These are phyloP conservation scores for Danio jaintianensis DNA, from an alignment of 2,797 vertebrate species.

Conservation along the genomic window DNA sequence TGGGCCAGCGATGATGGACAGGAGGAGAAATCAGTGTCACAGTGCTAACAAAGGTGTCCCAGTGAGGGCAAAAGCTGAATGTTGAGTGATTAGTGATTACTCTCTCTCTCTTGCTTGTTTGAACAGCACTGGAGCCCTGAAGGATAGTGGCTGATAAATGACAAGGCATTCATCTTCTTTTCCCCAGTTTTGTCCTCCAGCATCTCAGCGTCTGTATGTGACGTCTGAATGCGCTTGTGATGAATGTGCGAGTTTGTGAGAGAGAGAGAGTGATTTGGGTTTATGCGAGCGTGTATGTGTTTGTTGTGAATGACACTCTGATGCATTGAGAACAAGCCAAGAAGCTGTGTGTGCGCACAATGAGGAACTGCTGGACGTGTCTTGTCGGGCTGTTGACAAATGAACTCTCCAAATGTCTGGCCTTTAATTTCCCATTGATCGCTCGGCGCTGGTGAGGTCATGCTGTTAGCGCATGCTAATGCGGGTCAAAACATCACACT, in stretches of 20 bases:
- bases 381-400: constrained; percentile 38
- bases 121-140: constrained; percentile 53
- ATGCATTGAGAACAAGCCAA: constrained; percentile 46
- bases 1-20: constrained; percentile 51
- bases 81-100: constrained; percentile 56
- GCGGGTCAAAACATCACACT: constrained; percentile 20
- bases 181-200: constrained; percentile 54
- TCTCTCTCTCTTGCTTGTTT: constrained; percentile 58
- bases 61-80: constrained; percentile 64
- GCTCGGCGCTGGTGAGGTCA: constrained; percentile 7
- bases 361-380: constrained; percentile 35
- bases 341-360: background rate
- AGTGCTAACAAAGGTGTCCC: constrained; percentile 58
- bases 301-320: constrained; percentile 25
- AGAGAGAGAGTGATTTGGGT: constrained; percentile 34
- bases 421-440: constrained; percentile 10
- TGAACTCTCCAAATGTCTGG: constrained; percentile 31
- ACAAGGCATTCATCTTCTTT: constrained; percentile 68
- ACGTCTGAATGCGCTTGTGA: constrained; percentile 51
- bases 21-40: constrained; percentile 51
- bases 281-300: constrained; percentile 18
- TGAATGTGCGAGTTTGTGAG: constrained; percentile 35
- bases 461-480: constrained; percentile 25
- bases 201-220: constrained; percentile 43
- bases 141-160: constrained; percentile 59